These are phyloP conservation scores for Spilogale gracilis DNA, from an alignment of 2,113 vertebrate genomes.

Conservation along the genomic window DNA sequence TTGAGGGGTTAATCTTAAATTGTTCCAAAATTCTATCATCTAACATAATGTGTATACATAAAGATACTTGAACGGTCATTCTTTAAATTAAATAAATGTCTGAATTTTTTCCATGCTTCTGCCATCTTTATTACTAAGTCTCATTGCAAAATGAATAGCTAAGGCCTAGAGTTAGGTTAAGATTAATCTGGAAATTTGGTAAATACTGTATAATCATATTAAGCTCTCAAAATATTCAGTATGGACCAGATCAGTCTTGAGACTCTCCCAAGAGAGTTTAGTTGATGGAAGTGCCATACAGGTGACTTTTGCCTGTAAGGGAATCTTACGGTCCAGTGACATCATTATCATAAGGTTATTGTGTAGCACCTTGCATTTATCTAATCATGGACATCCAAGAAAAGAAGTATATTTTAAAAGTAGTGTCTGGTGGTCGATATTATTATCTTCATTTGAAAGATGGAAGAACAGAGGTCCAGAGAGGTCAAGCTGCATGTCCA, in stretches of 20 bases:
- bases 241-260: neutral
- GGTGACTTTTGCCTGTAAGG: neutral
- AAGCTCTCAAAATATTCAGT: neutral
- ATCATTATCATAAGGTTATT: slow-evolving; percentile 52
- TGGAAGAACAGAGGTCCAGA: slow-evolving; percentile 54
- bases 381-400: slow-evolving; percentile 35
- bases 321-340: neutral
- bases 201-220: slow-evolving; percentile 36
- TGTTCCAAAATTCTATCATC: slow-evolving; percentile 1
- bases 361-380: neutral
- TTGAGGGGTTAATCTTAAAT: neutral
- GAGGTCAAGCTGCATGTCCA: slow-evolving; percentile 59
- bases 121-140: slow-evolving; percentile 35
- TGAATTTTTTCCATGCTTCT: slow-evolving; percentile 11
- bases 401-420: slow-evolving; percentile 61
- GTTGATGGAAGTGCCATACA: neutral
- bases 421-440: slow-evolving; percentile 23
- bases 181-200: slow-evolving; percentile 40
- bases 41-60: neutral
- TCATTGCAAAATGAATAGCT: slow-evolving; percentile 14
- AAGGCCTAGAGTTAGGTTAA: neutral
- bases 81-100: slow-evolving; percentile 49
- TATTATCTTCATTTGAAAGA: slow-evolving; percentile 72
- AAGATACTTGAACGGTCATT: slow-evolving; percentile 25
- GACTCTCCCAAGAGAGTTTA: slow-evolving; percentile 17